These are phyloP conservation scores for Alethe diademata DNA, from an alignment of 2,113 vertebrate genomes.

Conservation along the genomic window DNA sequence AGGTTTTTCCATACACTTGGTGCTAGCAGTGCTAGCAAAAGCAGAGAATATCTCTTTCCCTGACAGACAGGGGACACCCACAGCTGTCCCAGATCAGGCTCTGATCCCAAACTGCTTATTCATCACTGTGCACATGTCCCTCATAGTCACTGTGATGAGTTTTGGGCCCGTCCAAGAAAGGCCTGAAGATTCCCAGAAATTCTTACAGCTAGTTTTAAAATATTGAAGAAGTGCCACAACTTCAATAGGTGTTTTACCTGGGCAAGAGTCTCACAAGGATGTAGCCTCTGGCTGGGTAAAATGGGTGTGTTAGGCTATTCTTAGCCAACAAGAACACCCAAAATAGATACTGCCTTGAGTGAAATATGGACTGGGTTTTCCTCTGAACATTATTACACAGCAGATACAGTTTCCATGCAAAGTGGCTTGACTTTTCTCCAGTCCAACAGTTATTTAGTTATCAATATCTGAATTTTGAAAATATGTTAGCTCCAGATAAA, in stretches of 20 bases:
- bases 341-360: not conserved
- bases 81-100: not conserved
- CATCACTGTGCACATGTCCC: rapidly evolving
- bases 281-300: not conserved
- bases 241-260: not conserved
- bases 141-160: rapidly evolving
- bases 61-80: not conserved
- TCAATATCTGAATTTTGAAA: not conserved
- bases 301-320: not conserved
- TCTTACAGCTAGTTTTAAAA: not conserved
- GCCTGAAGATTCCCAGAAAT: not conserved
- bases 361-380: not conserved
- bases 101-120: not conserved
- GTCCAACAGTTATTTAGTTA: not conserved
- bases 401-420: not conserved
- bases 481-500: not conserved
- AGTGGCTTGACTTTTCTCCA: not conserved
- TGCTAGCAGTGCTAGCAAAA: not conserved
- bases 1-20: not conserved
- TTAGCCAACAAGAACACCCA: not conserved
- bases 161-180: not conserved
- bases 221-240: not conserved
- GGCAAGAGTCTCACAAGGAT: not conserved
- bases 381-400: not conserved
- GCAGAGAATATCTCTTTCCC: not conserved